These are phyloP conservation scores for Porites evermanni DNA, from an alignment of 92 coral and sea anemone species.

Conservation along the genomic window DNA sequence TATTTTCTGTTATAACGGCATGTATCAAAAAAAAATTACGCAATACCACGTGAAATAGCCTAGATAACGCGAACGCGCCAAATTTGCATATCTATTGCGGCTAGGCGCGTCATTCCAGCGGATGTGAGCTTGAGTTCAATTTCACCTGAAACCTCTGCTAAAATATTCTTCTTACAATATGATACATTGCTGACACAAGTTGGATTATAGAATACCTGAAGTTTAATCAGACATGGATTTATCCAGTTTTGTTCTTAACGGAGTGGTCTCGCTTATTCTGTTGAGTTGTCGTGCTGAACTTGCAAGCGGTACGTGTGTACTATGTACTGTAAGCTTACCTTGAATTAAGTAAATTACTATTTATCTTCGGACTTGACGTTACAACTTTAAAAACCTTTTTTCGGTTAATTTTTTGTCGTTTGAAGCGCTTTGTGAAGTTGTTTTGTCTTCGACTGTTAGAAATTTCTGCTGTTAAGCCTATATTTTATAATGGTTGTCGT, in stretches of 20 bases:
- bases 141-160: not conserved
- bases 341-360: not conserved
- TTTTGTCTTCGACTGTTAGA: not conserved
- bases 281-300: not conserved
- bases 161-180: not conserved
- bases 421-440: not conserved
- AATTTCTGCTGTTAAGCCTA: not conserved
- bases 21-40: not conserved
- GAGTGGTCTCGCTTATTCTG: not conserved
- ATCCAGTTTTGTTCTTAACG: not conserved
- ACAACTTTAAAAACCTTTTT: not conserved
- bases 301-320: conserved; percentile 1
- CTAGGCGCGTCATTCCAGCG: conserved; percentile 10
- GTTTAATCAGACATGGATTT: conserved; percentile 1
- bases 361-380: not conserved
- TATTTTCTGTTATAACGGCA: too few species aligned
- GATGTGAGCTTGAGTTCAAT: not conserved
- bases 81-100: conserved; percentile 4
- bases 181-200: conserved; percentile 1
- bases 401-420: not conserved
- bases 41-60: not conserved
- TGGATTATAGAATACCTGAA: not conserved
- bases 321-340: not conserved
- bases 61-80: not conserved
- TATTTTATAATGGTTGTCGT: not conserved